Conservation (phyloP, 2,113 vertebrate species). For the Cryptotis parvus region DNA sequence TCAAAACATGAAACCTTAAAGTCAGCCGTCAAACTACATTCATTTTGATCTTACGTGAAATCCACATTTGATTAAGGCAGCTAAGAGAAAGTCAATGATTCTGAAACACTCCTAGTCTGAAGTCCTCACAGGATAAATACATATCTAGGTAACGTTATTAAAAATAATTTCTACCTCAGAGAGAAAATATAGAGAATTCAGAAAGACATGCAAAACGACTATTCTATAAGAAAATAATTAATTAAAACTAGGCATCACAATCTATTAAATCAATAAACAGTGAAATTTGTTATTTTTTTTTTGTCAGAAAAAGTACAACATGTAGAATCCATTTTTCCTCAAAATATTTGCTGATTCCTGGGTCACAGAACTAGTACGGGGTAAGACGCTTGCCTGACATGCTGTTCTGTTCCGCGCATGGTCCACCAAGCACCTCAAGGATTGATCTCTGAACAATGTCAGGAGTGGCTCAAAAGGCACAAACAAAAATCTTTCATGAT, state of each 20-base stretch:
- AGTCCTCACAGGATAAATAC: neutral
- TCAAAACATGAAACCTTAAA: neutral
- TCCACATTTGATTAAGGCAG: neutral
- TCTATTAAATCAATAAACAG: neutral
- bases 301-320: neutral
- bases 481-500: no score
- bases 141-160: neutral
- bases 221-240: no score
- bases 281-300: neutral
- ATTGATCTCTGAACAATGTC: no score
- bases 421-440: no score
- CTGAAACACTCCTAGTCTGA: neutral
- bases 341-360: conserved; percentile 5
- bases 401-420: no score
- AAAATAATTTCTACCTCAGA: conserved; percentile 4
- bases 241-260: neutral
- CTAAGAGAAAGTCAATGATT: neutral
- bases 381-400: no score
- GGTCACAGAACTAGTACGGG: no score
- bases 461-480: no score
- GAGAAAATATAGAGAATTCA: neutral
- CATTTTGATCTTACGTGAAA: conserved; percentile 1
- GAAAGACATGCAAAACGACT: no score
- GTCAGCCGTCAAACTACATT: neutral
- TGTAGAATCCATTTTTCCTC: conserved; percentile 8